Evolutionary conservation across 2,888 invertebrate species (phyloP).

Genomic region (Cerastis leucographa): DNA sequence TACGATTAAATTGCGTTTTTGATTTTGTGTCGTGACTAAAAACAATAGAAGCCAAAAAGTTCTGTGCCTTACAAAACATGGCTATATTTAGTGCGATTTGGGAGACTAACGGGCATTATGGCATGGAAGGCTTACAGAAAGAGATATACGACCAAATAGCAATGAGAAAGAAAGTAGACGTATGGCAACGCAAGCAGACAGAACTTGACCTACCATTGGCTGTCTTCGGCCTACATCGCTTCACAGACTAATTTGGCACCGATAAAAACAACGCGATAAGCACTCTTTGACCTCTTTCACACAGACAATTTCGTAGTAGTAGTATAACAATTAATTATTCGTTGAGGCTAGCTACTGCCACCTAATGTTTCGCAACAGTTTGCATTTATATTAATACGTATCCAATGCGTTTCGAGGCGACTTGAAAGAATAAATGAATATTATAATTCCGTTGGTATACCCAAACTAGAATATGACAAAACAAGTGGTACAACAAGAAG

Average conservation of each 20-base stretch:
- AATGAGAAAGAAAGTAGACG: constrained; percentile 8
- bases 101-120: neutral
- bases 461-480: constrained; percentile 7
- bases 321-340: constrained; percentile 28
- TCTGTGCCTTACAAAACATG: neutral
- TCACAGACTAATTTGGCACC: constrained; percentile 69
- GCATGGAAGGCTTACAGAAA: neutral
- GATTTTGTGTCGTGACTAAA: constrained; percentile 4
- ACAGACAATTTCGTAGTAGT: constrained; percentile 22
- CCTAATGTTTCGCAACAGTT: constrained; percentile 3
- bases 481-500: neutral
- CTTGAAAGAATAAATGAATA: constrained; percentile 6
- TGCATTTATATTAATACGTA: constrained; percentile 4
- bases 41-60: constrained; percentile 16
- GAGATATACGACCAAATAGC: neutral
- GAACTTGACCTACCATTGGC: constrained; percentile 80
- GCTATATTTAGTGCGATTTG: neutral
- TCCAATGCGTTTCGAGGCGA: neutral
- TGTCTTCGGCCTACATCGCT: constrained; percentile 67
- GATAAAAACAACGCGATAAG: constrained; percentile 69
- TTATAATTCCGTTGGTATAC: neutral
- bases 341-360: neutral
- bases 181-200: constrained; percentile 54
- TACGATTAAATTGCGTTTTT: constrained; percentile 2
- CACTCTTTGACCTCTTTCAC: constrained; percentile 64